Percentiles rank a stretch among this genome's conserved stretches.
Evolutionary conservation across 2,113 vertebrate genomes (phyloP).

Genomic region (Halcyon senegalensis): DNA sequence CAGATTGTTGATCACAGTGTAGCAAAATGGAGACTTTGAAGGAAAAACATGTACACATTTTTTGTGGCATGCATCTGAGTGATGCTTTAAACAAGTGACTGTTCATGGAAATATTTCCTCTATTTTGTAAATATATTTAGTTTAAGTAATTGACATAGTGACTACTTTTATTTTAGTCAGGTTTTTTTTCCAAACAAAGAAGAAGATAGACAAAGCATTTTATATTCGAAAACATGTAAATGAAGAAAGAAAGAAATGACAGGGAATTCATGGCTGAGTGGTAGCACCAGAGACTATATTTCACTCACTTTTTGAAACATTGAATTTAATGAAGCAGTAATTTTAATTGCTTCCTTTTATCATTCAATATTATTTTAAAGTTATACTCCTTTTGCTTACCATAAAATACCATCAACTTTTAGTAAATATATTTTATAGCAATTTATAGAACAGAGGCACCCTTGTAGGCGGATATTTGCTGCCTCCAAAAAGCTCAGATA

Average conservation of each 20-base stretch:
- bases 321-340: neutral
- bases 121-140: neutral
- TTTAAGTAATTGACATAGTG: neutral
- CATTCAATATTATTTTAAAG: constrained; percentile 11
- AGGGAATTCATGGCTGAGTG: neutral
- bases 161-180: neutral
- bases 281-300: neutral
- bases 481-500: neutral
- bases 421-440: neutral
- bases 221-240: neutral
- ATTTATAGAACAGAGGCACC: neutral
- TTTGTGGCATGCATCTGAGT: neutral
- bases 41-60: neutral
- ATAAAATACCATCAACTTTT: neutral
- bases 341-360: constrained; percentile 20
- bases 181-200: neutral
- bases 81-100: neutral
- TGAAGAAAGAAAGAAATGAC: neutral
- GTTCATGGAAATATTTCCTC: neutral
- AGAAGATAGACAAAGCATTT: neutral
- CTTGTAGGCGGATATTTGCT: neutral
- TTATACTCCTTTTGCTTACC: neutral
- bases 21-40: neutral
- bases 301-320: neutral
- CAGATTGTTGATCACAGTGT: neutral